A percentile compares a stretch with the other conserved stretches of the same genome.
Evolutionary conservation across 2,888 invertebrate species (phyloP).

Genomic region (Brenthis ino): DNA sequence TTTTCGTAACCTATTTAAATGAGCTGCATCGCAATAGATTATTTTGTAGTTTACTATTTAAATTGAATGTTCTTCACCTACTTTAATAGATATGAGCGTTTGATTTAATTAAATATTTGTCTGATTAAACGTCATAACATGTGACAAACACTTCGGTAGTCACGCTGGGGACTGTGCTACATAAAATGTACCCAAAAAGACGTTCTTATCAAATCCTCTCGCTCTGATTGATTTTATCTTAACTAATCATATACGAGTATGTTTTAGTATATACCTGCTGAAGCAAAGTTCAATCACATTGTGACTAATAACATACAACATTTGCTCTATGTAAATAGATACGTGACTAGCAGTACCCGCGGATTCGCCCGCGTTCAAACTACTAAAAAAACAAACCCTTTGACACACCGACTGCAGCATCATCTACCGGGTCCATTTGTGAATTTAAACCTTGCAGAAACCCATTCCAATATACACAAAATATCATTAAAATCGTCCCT

Average conservation of each 20-base stretch:
- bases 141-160: slow-evolving; percentile 60
- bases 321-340: too few species aligned
- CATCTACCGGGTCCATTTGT: too few species aligned
- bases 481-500: too few species aligned
- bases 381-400: too few species aligned
- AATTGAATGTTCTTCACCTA: slow-evolving; percentile 50
- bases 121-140: slow-evolving; percentile 58
- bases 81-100: slow-evolving; percentile 48
- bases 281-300: background rate
- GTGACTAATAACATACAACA: background rate
- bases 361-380: too few species aligned
- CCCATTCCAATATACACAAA: too few species aligned
- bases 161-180: slow-evolving; percentile 40
- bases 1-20: slow-evolving; percentile 17
- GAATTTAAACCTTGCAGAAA: too few species aligned
- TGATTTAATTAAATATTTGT: slow-evolving; percentile 56
- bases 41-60: slow-evolving; percentile 30
- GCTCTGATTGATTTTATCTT: slow-evolving; percentile 75
- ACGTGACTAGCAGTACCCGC: too few species aligned
- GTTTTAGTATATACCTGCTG: slow-evolving; percentile 30
- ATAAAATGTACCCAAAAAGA: slow-evolving; percentile 52
- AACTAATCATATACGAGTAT: slow-evolving; percentile 32
- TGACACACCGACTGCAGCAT: too few species aligned
- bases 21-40: slow-evolving; percentile 3
- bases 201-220: slow-evolving; percentile 58